phyloP scores from a whole-genome alignment of 2,888 invertebrate species.

The Oscheius sp. region DNA sequence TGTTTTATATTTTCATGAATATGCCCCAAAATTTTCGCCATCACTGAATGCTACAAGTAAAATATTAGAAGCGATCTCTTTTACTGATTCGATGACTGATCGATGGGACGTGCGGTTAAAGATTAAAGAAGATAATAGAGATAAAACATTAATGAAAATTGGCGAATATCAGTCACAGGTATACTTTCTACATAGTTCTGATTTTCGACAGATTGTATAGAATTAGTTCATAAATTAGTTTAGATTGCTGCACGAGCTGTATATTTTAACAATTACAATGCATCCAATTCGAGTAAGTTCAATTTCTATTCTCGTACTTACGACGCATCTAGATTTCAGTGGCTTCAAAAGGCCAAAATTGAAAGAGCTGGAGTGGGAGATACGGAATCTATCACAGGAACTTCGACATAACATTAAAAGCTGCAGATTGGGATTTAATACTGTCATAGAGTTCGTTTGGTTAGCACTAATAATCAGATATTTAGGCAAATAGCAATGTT shows the following conservation, averaged over 20 bases:
- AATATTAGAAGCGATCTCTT: conserved; percentile 11
- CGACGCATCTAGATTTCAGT: no score
- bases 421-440: background rate
- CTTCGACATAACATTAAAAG: background rate
- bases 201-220: no score
- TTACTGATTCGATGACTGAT: conserved; percentile 18
- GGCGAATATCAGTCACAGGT: conserved; percentile 20
- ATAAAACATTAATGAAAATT: no score
- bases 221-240: background rate
- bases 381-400: background rate
- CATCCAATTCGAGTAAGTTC: background rate
- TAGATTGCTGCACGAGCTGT: conserved; percentile 27
- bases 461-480: background rate
- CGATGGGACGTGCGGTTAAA: conserved; percentile 26
- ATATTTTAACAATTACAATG: conserved; percentile 8
- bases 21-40: conserved; percentile 23
- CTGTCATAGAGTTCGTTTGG: background rate
- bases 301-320: background rate
- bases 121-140: background rate
- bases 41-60: conserved; percentile 6
- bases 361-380: conserved; percentile 13
- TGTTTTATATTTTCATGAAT: conserved; percentile 21
- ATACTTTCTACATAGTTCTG: no score
- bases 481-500: conserved; percentile 24
- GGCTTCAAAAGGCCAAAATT: conserved; percentile 1